Conservation (phyloP, 2,113 vertebrate genomes). For the Petrocephalus microphthalmus region DNA sequence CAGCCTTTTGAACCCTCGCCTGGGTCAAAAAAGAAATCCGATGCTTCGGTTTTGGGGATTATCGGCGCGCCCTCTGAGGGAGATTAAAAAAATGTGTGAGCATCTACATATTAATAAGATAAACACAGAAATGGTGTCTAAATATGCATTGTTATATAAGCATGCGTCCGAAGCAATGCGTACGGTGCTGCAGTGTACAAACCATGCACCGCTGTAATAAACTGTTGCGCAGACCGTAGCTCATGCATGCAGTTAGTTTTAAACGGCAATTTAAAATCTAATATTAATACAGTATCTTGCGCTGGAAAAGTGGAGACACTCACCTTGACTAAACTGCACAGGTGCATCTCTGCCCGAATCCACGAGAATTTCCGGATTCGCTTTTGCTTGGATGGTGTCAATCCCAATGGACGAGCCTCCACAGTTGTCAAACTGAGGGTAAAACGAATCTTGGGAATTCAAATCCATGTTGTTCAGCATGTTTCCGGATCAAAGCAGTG, state of each 20-base stretch:
- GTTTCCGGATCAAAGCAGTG: slow-evolving; percentile 52
- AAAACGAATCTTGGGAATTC: slow-evolving; percentile 79
- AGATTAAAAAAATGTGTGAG: slow-evolving; percentile 49
- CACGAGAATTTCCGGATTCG: slow-evolving; percentile 62
- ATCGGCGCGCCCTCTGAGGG: slow-evolving; percentile 71
- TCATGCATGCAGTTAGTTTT: slow-evolving; percentile 24
- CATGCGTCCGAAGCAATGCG: slow-evolving; percentile 30
- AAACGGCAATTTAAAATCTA: background rate
- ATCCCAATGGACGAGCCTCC: slow-evolving; percentile 61
- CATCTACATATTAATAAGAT: background rate
- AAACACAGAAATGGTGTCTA: slow-evolving; percentile 20
- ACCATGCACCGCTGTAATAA: background rate
- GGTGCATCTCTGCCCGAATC: slow-evolving; percentile 59
- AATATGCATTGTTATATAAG: slow-evolving; percentile 50
- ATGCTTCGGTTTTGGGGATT: slow-evolving; percentile 70
- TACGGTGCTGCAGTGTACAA: slow-evolving; percentile 20
- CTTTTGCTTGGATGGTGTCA: slow-evolving; percentile 55
- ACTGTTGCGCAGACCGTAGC: background rate
- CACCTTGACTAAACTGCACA: slow-evolving; percentile 72
- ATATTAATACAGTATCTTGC: slow-evolving; percentile 10
- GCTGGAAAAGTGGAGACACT: slow-evolving; percentile 43
- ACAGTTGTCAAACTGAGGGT: slow-evolving; percentile 77
- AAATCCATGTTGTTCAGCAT: slow-evolving; percentile 92
- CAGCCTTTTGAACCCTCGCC: slow-evolving; percentile 68
- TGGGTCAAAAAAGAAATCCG: slow-evolving; percentile 74